Percentiles rank a stretch among this genome's conserved stretches.
Conservation (phyloP, 2,797 vertebrate genomes). For the Austrolebias charrua region DNA sequence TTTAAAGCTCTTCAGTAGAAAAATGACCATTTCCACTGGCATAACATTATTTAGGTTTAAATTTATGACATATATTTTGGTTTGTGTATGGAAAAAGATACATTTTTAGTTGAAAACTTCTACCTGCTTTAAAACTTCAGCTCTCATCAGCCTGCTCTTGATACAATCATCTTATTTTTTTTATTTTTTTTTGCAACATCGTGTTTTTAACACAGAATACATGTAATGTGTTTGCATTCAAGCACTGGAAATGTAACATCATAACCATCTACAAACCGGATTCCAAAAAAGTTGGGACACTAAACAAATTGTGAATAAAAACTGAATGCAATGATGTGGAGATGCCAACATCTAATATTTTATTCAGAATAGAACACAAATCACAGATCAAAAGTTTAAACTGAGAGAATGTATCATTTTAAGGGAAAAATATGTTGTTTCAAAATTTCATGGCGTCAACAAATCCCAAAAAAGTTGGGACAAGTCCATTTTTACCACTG, state of each 20-base stretch:
- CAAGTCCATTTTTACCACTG: too few relatives aligned
- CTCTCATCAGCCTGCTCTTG: slow-evolving; percentile 11
- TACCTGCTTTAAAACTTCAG: background rate
- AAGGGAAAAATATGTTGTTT: too few relatives aligned
- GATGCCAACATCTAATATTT: too few relatives aligned
- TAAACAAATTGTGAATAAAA: too few relatives aligned
- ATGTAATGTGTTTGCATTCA: slow-evolving; percentile 38
- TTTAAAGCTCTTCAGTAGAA: background rate
- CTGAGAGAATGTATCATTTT: too few relatives aligned
- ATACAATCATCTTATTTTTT: slow-evolving; percentile 28
- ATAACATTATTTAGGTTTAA: background rate
- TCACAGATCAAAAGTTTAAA: too few relatives aligned
- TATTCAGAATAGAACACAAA: too few relatives aligned
- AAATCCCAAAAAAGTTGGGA: too few relatives aligned
- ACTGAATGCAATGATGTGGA: too few relatives aligned
- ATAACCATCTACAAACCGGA: slow-evolving; percentile 13
- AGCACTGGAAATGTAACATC: slow-evolving; percentile 27
- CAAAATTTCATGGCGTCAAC: too few relatives aligned
- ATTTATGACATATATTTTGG: too few relatives aligned
- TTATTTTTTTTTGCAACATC: slow-evolving; percentile 20
- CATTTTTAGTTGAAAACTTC: slow-evolving; percentile 8
- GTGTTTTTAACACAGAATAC: slow-evolving; percentile 33
- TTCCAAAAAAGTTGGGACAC: too few relatives aligned
- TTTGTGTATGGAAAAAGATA: background rate
- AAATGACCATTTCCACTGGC: background rate